Percentiles rank a stretch among this genome's conserved stretches.
These are phyloP conservation scores for Lytechinus pictus DNA, from an alignment of 35 echinoderm and acorn worm species.

Conservation along the genomic window DNA sequence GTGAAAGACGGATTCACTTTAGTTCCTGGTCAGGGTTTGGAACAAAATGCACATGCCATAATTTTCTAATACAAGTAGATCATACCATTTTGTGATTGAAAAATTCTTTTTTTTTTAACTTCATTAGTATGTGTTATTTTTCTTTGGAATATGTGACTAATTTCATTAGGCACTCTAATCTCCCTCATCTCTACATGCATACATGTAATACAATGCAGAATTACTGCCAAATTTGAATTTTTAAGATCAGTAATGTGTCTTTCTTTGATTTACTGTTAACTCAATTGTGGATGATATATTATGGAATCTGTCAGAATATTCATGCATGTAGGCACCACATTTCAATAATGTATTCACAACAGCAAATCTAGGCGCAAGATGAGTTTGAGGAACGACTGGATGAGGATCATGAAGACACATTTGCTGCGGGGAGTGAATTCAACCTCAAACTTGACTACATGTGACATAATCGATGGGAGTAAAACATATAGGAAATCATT, in stretches of 20 bases:
- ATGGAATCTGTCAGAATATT: neutral
- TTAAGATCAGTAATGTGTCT: neutral
- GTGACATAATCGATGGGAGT: conserved; percentile 2
- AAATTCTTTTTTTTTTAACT: too few species aligned
- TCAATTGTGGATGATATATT: neutral
- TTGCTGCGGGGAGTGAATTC: neutral
- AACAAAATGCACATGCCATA: neutral
- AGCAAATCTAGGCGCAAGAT: neutral
- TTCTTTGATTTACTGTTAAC: neutral
- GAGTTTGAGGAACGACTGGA: neutral
- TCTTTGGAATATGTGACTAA: too few species aligned
- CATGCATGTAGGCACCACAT: neutral
- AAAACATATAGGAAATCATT: conserved; percentile 13
- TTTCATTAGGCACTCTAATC: too few species aligned
- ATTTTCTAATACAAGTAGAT: neutral
- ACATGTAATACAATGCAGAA: too few species aligned
- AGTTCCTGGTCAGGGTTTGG: neutral
- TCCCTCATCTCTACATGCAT: too few species aligned
- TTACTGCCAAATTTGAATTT: too few species aligned
- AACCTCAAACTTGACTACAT: neutral
- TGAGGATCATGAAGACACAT: neutral
- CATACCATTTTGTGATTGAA: neutral
- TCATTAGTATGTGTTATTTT: too few species aligned
- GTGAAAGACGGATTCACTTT: too few species aligned
- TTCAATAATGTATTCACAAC: neutral